phyloP scores from a whole-genome alignment of 2,888 invertebrate genomes.

The Rotaria macrura region DNA sequence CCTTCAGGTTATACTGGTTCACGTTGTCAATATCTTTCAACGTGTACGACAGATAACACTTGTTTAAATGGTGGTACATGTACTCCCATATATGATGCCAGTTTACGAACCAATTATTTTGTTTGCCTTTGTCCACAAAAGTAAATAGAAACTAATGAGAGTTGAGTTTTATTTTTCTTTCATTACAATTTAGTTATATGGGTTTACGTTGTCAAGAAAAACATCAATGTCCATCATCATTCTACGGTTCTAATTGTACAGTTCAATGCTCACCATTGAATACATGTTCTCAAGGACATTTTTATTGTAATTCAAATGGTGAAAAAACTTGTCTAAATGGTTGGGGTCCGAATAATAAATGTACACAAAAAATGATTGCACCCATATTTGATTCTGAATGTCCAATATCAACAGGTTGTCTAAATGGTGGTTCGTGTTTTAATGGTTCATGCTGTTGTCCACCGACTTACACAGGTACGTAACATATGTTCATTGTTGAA shows the following conservation, averaged over 20 bases:
- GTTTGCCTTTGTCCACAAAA: slow-evolving; percentile 20
- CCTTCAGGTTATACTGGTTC: neutral
- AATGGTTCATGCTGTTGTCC: slow-evolving; percentile 22
- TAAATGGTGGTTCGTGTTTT: slow-evolving; percentile 23
- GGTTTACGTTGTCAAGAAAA: neutral
- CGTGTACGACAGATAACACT: neutral
- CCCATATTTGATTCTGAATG: neutral
- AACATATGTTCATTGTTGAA: neutral
- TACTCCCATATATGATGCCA: neutral
- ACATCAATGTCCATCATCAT: slow-evolving; percentile 20
- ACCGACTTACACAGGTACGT: neutral
- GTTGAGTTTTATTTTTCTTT: neutral
- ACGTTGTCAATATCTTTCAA: slow-evolving; percentile 1
- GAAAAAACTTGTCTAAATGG: slow-evolving; percentile 20
- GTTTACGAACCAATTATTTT: neutral
- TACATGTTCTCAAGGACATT: slow-evolving; percentile 31
- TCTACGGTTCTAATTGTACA: slow-evolving; percentile 27
- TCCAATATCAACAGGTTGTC: neutral
- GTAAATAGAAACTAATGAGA: slow-evolving; percentile 6
- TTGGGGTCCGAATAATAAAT: slow-evolving; percentile 25
- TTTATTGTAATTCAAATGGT: slow-evolving; percentile 20
- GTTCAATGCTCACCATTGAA: slow-evolving; percentile 21
- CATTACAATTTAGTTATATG: neutral
- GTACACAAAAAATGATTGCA: slow-evolving; percentile 29
- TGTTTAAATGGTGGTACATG: slow-evolving; percentile 32